A percentile compares a stretch with the other conserved stretches of the same genome.
phyloP scores from a whole-genome alignment of 2,797 vertebrate genomes.

The Leptoclinus maculatus region DNA sequence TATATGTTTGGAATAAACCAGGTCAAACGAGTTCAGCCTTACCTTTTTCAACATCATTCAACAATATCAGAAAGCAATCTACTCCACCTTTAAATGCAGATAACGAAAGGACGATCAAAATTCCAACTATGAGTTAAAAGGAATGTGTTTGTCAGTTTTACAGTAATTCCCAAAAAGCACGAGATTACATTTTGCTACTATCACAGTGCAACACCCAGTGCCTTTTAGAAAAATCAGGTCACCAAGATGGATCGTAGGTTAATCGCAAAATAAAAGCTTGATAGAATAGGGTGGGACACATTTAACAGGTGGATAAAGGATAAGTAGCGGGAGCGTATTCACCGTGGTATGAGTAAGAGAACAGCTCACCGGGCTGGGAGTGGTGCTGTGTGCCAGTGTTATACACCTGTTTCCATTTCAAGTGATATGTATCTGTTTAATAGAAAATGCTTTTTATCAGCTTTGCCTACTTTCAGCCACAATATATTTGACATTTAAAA shows the following conservation, averaged over 20 bases:
- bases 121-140: not conserved
- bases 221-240: not conserved
- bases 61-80: not conserved
- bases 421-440: not conserved
- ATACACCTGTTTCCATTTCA: not conserved
- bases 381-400: slow-evolving; percentile 11
- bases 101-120: not conserved
- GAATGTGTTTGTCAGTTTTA: not conserved
- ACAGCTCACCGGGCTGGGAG: slow-evolving; percentile 37
- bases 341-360: slow-evolving; percentile 48
- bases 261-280: slow-evolving; percentile 22
- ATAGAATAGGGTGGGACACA: slow-evolving; percentile 40
- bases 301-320: slow-evolving; percentile 22
- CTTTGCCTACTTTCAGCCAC: not conserved
- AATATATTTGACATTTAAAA: not conserved
- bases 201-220: not conserved
- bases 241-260: slow-evolving; percentile 16
- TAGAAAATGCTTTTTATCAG: not conserved
- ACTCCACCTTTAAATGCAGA: slow-evolving; percentile 21
- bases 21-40: not conserved
- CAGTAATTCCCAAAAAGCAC: not conserved
- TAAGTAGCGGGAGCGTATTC: slow-evolving; percentile 14
- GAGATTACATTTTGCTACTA: not conserved
- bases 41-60: slow-evolving; percentile 9
- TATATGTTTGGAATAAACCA: not conserved